phyloP scores from a whole-genome alignment of 2,888 invertebrate species.

The Lithosia quadra region DNA sequence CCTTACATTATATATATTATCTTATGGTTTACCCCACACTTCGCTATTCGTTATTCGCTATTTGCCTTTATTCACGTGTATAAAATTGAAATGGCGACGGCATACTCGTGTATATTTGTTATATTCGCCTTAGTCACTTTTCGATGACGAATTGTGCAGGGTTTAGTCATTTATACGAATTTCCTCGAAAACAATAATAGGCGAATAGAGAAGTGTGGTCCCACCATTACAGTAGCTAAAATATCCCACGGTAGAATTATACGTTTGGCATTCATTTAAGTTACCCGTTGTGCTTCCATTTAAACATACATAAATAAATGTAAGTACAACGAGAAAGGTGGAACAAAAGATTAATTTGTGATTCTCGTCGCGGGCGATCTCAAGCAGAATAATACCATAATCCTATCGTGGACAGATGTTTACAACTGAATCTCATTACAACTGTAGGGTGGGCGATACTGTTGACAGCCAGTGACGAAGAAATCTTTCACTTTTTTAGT shows the following conservation, averaged over 20 bases:
- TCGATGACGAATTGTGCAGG: too few relatives aligned
- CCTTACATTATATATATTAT: too few relatives aligned
- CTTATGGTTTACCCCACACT: too few relatives aligned
- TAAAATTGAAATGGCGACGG: too few relatives aligned
- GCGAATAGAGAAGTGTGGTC: too few relatives aligned
- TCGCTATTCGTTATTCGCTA: too few relatives aligned
- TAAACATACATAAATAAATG: slow-evolving; percentile 18
- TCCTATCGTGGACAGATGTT: slow-evolving; percentile 76
- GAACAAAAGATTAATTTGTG: slow-evolving; percentile 54
- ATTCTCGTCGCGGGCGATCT: slow-evolving; percentile 50
- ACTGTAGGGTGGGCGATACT: slow-evolving; percentile 44
- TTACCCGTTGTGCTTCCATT: slow-evolving; percentile 7
- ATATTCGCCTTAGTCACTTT: too few relatives aligned
- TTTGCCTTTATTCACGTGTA: too few relatives aligned
- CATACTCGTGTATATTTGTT: too few relatives aligned
- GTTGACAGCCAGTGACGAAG: slow-evolving; percentile 23
- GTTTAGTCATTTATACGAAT: too few relatives aligned
- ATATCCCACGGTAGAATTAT: background rate
- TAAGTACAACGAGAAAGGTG: slow-evolving; percentile 1
- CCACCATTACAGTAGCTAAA: background rate
- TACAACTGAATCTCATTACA: slow-evolving; percentile 70
- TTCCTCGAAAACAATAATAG: too few relatives aligned
- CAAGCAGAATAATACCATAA: slow-evolving; percentile 75
- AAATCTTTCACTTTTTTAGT: background rate
- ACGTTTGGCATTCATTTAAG: slow-evolving; percentile 1